phyloP scores from a whole-genome alignment of 2,888 invertebrate species.

The Brenthis ino region DNA sequence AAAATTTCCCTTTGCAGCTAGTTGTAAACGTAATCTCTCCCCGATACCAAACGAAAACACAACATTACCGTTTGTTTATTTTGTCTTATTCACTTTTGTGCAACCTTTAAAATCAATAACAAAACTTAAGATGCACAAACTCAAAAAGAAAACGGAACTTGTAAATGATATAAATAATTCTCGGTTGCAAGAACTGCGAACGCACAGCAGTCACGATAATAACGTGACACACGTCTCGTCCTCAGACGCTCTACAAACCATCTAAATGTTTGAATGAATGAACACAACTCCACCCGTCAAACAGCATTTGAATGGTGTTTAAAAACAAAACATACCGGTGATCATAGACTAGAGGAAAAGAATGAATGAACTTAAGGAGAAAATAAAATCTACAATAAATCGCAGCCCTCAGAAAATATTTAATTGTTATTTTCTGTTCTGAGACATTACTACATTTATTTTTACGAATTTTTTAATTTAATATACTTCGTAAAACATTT shows the following conservation, averaged over 20 bases:
- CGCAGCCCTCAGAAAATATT: background rate
- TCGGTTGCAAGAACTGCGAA: slow-evolving; percentile 62
- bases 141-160: slow-evolving; percentile 30
- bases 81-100: slow-evolving; percentile 45
- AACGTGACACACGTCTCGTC: slow-evolving; percentile 71
- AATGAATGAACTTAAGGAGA: slow-evolving; percentile 15
- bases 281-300: slow-evolving; percentile 17
- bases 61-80: slow-evolving; percentile 61
- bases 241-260: slow-evolving; percentile 55
- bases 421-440: background rate
- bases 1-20: slow-evolving; percentile 54
- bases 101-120: slow-evolving; percentile 25
- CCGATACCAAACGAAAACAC: slow-evolving; percentile 67
- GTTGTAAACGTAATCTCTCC: slow-evolving; percentile 51
- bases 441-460: too few species aligned
- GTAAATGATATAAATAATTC: slow-evolving; percentile 18
- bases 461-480: too few species aligned
- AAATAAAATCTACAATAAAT: background rate
- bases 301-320: slow-evolving; percentile 26
- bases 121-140: slow-evolving; percentile 28
- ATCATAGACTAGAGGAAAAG: slow-evolving; percentile 7
- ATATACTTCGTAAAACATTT: background rate
- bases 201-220: slow-evolving; percentile 72
- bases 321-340: slow-evolving; percentile 35
- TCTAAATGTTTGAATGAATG: slow-evolving; percentile 43